A percentile compares a stretch with the other conserved stretches of the same genome.
Conservation (phyloP, 2,113 vertebrate genomes). For the Notarius quadriscutis region DNA sequence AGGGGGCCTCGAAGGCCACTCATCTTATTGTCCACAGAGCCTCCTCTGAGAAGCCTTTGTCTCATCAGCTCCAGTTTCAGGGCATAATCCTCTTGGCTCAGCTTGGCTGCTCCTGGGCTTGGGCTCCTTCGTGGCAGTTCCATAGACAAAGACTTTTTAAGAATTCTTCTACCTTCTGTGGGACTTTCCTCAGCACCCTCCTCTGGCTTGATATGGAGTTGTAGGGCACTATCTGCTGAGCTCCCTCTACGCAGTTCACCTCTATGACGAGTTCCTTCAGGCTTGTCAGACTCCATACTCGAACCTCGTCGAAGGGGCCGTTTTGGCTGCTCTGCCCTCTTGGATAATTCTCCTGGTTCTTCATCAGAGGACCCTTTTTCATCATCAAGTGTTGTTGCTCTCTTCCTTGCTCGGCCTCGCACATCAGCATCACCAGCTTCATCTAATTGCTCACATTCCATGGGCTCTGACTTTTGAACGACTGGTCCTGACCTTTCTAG, state of each 20-base stretch:
- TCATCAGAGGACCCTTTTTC: conserved; percentile 77
- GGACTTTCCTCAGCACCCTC: conserved; percentile 62
- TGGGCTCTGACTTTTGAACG: conserved; percentile 56
- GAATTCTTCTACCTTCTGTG: conserved; percentile 66
- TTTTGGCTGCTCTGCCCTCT: conserved; percentile 68
- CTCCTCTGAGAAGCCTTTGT: conserved; percentile 84
- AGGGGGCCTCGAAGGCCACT: conserved; percentile 92
- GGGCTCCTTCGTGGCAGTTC: conserved; percentile 80
- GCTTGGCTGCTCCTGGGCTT: conserved; percentile 80
- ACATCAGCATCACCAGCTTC: conserved; percentile 59
- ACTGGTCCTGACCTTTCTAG: conserved; percentile 53
- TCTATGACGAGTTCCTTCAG: conserved; percentile 67
- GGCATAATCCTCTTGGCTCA: conserved; percentile 85
- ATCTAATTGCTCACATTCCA: conserved; percentile 70
- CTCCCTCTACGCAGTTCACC: conserved; percentile 87
- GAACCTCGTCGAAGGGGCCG: conserved; percentile 80
- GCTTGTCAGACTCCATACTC: conserved; percentile 76
- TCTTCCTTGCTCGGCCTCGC: conserved; percentile 65
- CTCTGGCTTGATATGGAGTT: conserved; percentile 71
- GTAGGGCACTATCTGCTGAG: conserved; percentile 87
- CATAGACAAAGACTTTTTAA: conserved; percentile 87
- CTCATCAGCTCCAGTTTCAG: conserved; percentile 91
- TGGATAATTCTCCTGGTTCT: conserved; percentile 66
- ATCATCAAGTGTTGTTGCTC: conserved; percentile 61
- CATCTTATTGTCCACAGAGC: conserved; percentile 86